Percentiles rank a stretch among this genome's conserved stretches.
Evolutionary conservation across 2,113 vertebrate species (phyloP).

Genomic region (Pedetes capensis): DNA sequence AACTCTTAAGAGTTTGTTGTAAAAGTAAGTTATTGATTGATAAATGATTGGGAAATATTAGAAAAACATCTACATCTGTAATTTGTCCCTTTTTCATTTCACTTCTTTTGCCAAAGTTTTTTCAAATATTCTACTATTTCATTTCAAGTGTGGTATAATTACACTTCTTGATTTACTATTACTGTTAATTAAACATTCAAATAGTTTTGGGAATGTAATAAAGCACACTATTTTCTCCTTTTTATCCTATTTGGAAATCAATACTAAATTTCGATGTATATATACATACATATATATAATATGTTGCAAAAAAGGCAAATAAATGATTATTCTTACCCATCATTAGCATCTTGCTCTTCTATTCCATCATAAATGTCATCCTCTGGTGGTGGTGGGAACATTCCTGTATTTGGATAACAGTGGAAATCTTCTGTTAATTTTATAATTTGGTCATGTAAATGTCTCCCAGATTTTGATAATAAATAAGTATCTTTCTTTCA

Average conservation of each 20-base stretch:
- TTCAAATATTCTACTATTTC: not conserved
- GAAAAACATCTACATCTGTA: not conserved
- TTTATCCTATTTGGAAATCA: conserved; percentile 10
- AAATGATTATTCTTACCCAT: conserved; percentile 82
- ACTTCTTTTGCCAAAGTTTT: not conserved
- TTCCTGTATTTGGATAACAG: conserved; percentile 74
- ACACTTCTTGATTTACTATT: not conserved
- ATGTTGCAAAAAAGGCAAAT: not conserved
- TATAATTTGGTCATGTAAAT: not conserved
- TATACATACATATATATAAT: not conserved
- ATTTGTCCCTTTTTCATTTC: not conserved
- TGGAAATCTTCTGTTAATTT: conserved; percentile 42
- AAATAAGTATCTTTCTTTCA: not conserved
- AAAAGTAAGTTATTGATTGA: conserved; percentile 20
- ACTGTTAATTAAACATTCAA: not conserved
- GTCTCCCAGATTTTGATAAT: not conserved
- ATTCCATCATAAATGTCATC: conserved; percentile 93
- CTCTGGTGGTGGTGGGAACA: conserved; percentile 83
- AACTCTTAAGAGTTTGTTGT: not conserved
- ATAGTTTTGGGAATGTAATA: not conserved
- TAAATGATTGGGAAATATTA: not conserved
- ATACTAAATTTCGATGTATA: not conserved
- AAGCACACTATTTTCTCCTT: not conserved
- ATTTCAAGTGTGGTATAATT: not conserved
- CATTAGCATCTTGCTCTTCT: conserved; percentile 82